Evolutionary conservation across 2,797 vertebrate species (phyloP).

Genomic region (Podargus strigoides): DNA sequence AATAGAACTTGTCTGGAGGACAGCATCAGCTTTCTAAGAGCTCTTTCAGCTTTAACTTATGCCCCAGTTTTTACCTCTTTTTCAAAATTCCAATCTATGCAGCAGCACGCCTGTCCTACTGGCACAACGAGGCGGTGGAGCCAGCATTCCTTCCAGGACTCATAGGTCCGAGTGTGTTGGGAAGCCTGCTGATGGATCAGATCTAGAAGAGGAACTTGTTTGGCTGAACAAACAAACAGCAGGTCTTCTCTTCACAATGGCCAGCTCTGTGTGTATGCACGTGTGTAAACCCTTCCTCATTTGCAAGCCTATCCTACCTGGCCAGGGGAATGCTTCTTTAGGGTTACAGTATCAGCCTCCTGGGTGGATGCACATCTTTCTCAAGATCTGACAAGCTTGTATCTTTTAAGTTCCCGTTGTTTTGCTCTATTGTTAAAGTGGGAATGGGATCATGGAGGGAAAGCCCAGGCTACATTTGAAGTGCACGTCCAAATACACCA

Average conservation of each 20-base stretch:
- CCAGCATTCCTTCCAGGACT: constrained; percentile 1
- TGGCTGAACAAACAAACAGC: not conserved
- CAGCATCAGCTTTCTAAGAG: constrained; percentile 27
- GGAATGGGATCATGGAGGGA: not conserved
- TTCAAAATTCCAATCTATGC: not conserved
- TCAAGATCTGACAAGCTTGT: not conserved
- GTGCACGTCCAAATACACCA: not conserved
- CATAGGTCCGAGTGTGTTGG: not conserved
- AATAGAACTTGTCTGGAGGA: constrained; percentile 20
- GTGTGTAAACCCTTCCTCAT: not conserved
- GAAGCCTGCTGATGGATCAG: constrained; percentile 10
- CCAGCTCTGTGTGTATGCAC: not conserved
- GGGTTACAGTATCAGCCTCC: not conserved
- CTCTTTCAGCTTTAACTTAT: constrained; percentile 33
- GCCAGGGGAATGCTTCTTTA: not conserved
- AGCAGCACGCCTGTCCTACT: not conserved
- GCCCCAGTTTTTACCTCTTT: not conserved
- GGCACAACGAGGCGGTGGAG: not conserved
- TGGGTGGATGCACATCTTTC: not conserved
- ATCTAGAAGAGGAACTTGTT: not conserved
- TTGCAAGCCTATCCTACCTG: not conserved
- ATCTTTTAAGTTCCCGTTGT: not conserved
- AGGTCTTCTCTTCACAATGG: not conserved
- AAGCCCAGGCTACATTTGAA: not conserved
- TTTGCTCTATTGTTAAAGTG: not conserved